Percentiles rank a stretch among this genome's conserved stretches.
Evolutionary conservation across 2,888 invertebrate genomes (phyloP).

Genomic region (Protodeltote pygarga): DNA sequence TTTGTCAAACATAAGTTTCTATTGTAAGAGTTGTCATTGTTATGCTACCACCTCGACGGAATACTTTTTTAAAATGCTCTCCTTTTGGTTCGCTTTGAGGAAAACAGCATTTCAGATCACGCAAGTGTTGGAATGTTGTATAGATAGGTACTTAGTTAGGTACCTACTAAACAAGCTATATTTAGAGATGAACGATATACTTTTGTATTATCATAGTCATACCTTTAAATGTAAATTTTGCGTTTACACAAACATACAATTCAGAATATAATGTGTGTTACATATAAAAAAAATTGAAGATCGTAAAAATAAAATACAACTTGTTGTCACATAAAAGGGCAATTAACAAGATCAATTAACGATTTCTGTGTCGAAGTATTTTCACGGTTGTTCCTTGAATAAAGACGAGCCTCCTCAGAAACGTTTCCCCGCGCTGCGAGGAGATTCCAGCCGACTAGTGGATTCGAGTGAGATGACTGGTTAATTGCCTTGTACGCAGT

Average conservation of each 20-base stretch:
- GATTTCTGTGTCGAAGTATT: conserved; percentile 67
- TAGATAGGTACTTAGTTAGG: conserved; percentile 8
- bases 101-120: conserved; percentile 38
- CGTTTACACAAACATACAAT: conserved; percentile 21
- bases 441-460: conserved; percentile 66
- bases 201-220: too few relatives aligned
- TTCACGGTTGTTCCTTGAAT: conserved; percentile 79
- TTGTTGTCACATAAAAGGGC: conserved; percentile 55
- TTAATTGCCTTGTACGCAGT: conserved; percentile 83
- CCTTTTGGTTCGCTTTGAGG: conserved; percentile 35
- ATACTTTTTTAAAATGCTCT: conserved; percentile 56
- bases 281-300: conserved; percentile 37
- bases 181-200: background rate
- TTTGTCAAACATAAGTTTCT: conserved; percentile 74
- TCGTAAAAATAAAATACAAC: conserved; percentile 51
- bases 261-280: conserved; percentile 36
- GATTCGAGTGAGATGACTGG: conserved; percentile 72
- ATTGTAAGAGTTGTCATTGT: conserved; percentile 74
- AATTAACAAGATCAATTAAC: conserved; percentile 72
- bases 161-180: background rate
- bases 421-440: conserved; percentile 57
- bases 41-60: conserved; percentile 64
- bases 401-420: conserved; percentile 70
- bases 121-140: conserved; percentile 41
- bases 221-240: background rate